These are phyloP conservation scores for Sesia bembeciformis DNA, from an alignment of 2,888 invertebrate genomes.

Conservation along the genomic window DNA sequence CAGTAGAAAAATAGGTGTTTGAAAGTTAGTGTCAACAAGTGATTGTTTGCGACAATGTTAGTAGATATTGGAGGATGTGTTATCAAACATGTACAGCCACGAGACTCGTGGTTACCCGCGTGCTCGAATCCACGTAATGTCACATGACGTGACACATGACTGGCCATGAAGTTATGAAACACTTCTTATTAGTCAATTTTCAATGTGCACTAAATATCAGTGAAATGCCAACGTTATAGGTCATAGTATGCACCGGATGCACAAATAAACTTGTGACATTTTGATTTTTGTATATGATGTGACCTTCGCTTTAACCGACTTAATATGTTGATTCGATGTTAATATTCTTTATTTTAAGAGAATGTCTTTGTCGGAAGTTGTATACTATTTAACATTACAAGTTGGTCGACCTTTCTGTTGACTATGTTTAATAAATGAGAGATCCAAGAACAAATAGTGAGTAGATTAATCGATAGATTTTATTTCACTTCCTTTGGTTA, in stretches of 20 bases:
- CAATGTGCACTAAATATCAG: too few relatives aligned
- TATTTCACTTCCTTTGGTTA: too few relatives aligned
- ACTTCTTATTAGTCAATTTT: too few relatives aligned
- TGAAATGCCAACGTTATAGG: too few relatives aligned
- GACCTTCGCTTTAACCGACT: too few relatives aligned
- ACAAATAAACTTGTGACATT: too few relatives aligned
- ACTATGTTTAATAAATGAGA: background rate
- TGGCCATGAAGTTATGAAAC: background rate
- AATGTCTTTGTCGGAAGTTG: constrained; percentile 30
- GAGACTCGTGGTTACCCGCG: constrained; percentile 3
- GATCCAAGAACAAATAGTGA: too few relatives aligned
- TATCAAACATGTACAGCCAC: constrained; percentile 7
- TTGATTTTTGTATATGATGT: too few relatives aligned
- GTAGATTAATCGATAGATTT: too few relatives aligned
- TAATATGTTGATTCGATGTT: background rate
- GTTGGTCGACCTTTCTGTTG: constrained; percentile 36
- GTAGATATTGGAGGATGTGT: constrained; percentile 6
- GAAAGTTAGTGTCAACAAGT: too few relatives aligned
- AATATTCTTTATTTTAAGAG: constrained; percentile 8
- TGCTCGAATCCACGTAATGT: background rate
- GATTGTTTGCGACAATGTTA: background rate
- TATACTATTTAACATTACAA: constrained; percentile 11
- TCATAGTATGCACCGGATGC: too few relatives aligned
- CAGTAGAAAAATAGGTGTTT: too few relatives aligned
- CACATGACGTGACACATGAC: background rate